These are phyloP conservation scores for Cossypha niveicapilla DNA, from an alignment of 2,797 vertebrate species.

Conservation along the genomic window DNA sequence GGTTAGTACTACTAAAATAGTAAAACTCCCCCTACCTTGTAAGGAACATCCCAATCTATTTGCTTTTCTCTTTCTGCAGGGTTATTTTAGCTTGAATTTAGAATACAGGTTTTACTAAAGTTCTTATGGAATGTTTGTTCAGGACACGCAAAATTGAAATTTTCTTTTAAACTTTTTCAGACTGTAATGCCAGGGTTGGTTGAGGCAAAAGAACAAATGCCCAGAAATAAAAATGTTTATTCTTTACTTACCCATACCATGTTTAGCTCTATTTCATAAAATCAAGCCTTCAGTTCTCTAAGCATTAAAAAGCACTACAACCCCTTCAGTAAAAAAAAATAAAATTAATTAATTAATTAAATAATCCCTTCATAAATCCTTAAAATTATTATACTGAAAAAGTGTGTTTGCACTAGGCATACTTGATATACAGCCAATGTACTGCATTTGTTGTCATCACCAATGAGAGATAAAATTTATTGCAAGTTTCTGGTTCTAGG, in stretches of 20 bases:
- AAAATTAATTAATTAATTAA: neutral
- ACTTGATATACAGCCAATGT: neutral
- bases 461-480: neutral
- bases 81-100: neutral
- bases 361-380: slow-evolving; percentile 2
- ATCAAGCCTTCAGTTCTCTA: neutral
- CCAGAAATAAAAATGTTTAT: neutral
- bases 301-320: neutral
- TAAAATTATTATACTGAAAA: slow-evolving; percentile 17
- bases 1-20: neutral
- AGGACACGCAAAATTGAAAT: neutral
- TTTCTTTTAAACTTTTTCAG: neutral
- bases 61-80: neutral
- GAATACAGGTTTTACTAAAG: neutral
- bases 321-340: neutral
- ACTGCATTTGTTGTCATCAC: slow-evolving; percentile 12
- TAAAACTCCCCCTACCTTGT: accelerated
- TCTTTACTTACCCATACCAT: neutral
- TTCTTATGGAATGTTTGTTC: neutral
- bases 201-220: neutral
- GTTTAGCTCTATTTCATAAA: neutral
- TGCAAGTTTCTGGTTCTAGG: neutral
- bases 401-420: neutral
- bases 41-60: neutral
- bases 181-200: neutral